Evolutionary conservation across 2,113 vertebrate species (phyloP).

Genomic region (Grallaria varia): DNA sequence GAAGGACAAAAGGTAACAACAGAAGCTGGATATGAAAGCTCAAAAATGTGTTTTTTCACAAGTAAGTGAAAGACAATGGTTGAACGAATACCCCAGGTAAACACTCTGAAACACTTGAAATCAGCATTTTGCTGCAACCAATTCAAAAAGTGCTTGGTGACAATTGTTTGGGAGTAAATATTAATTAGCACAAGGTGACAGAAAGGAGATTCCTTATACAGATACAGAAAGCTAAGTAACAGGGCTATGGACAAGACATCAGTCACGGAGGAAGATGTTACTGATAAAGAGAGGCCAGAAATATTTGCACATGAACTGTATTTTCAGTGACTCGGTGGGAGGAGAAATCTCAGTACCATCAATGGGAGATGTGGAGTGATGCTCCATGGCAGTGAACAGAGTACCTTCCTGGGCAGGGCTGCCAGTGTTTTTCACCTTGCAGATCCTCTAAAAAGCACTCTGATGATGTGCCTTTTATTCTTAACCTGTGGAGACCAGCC

Average conservation of each 20-base stretch:
- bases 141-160: background rate
- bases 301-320: background rate
- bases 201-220: background rate
- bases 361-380: background rate
- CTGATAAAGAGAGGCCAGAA: background rate
- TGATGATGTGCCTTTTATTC: background rate
- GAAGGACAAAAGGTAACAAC: background rate
- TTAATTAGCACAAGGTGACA: background rate
- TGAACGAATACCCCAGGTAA: background rate
- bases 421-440: background rate
- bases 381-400: background rate
- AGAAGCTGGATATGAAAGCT: background rate
- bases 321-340: background rate
- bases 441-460: background rate
- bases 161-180: background rate
- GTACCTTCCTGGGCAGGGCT: background rate
- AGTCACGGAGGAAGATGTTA: background rate
- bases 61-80: background rate
- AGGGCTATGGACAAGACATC: background rate
- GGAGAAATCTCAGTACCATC: background rate
- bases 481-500: background rate
- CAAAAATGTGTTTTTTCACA: background rate
- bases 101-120: background rate
- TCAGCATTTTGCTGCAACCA: background rate
- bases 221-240: background rate